phyloP scores from a whole-genome alignment of 2,113 vertebrate genomes.

The Todiramphus saurophagus region DNA sequence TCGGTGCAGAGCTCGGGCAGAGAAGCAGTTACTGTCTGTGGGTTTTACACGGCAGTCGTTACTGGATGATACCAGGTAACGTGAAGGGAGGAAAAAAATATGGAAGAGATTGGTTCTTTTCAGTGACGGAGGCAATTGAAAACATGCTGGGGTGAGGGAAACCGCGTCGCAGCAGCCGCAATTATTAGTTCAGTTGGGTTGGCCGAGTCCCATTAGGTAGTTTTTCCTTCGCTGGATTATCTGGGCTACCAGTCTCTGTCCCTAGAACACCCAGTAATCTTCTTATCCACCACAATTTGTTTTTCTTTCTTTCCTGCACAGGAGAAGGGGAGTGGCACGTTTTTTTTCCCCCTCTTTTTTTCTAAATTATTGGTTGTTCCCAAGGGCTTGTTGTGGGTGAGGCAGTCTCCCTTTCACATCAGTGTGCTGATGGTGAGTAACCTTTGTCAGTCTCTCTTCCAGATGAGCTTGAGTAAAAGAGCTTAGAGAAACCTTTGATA shows the following conservation, averaged over 20 bases:
- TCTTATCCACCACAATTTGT: slow-evolving; percentile 14
- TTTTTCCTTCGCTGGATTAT: slow-evolving; percentile 49
- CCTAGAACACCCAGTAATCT: slow-evolving; percentile 11
- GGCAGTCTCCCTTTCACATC: not conserved
- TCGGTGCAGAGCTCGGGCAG: not conserved
- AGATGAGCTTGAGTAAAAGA: not conserved
- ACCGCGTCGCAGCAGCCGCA: accelerated
- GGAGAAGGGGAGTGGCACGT: not conserved
- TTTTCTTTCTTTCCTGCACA: not conserved
- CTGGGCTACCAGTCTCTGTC: slow-evolving; percentile 26
- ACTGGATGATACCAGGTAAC: not conserved
- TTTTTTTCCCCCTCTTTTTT: not conserved
- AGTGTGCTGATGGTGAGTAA: not conserved
- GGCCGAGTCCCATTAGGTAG: not conserved
- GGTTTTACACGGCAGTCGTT: not conserved
- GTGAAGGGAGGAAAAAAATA: not conserved
- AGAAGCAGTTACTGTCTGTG: not conserved
- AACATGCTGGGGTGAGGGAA: not conserved
- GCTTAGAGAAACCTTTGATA: not conserved
- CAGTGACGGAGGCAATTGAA: not conserved
- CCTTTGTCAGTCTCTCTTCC: not conserved
- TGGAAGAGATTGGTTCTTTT: not conserved
- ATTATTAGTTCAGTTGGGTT: not conserved
- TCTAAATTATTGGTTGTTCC: not conserved
- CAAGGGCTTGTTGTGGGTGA: not conserved